These are phyloP conservation scores for Brachyhypopomus gauderio DNA, from an alignment of 2,113 vertebrate species.

Conservation along the genomic window DNA sequence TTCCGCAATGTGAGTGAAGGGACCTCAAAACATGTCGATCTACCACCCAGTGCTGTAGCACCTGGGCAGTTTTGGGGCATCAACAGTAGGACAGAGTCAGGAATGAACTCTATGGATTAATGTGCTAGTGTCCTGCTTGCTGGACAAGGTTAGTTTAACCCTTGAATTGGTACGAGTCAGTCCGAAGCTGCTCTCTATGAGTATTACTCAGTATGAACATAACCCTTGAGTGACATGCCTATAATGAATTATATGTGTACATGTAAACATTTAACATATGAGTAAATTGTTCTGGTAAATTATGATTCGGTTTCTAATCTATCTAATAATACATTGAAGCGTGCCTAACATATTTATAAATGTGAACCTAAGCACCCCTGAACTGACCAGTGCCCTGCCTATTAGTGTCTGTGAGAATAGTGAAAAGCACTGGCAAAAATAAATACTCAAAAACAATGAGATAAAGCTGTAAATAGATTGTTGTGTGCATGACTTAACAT, in stretches of 20 bases:
- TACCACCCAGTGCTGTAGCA: neutral
- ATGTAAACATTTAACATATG: neutral
- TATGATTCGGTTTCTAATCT: neutral
- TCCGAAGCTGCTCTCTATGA: neutral
- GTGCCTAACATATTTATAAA: no score
- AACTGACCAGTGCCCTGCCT: constrained; percentile 21
- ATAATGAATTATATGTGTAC: neutral
- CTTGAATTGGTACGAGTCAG: neutral
- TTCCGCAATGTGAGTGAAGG: constrained; percentile 13
- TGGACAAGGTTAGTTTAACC: neutral
- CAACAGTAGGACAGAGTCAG: neutral
- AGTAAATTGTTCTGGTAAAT: neutral
- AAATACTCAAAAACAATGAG: neutral
- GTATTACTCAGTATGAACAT: neutral
- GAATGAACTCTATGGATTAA: neutral
- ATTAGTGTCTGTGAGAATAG: constrained; percentile 14
- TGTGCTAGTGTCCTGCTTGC: neutral
- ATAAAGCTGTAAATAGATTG: neutral
- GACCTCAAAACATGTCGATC: neutral
- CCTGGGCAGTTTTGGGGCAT: neutral
- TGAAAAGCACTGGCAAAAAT: neutral
- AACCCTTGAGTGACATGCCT: neutral
- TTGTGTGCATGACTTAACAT: constrained; percentile 10
- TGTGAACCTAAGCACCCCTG: constrained; percentile 20
- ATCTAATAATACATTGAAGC: neutral